Base-by-base conservation (phyloP, 2,797 vertebrate genomes). In the Protosalanx chinensis region DNA sequence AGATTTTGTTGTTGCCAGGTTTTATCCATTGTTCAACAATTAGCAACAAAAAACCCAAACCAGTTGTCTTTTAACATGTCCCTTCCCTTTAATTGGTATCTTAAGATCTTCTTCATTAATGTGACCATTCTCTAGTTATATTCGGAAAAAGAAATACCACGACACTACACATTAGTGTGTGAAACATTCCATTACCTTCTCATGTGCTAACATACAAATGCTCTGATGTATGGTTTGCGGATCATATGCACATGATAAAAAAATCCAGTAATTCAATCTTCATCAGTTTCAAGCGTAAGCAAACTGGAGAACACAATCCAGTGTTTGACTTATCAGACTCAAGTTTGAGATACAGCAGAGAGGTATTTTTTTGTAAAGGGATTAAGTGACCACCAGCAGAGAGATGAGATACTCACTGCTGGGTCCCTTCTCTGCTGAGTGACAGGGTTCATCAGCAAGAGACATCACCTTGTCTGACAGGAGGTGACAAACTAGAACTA, bases 401-500 rank as follows among this genome's bases (percentile, higher is more conserved):
- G 66, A 75, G 72, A 79, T 76, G 71, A 84, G 71, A 84, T 86
- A 66, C 82, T 85, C 81, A 86, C 81, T 70, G 72, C 80, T 68
- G 79, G 74, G 80, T 74, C 79, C 73, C 72, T 65, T 20, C 71
- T 77, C 70, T 56, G 58, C 69, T 81, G 86, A 90, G 75, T 85
- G 87, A 78, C 85, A 82, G 85, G 69, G 84, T 78, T 88, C 82
- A 85, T 87, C 83, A 76, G 80, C 20, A 1, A 57, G 62, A 18
- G 76, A 74, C 65, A 76, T 78, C 80, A 76, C 46, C 60, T 70
- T 70, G 77, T 76, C 64, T 81, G 84, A 88, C 80, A 73, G 75
- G 64, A 72, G 71, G 67, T 77, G 82, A 80, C 81, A 82, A 71
- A 60, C 78, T 71, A 78, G 77, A 87, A 88, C 87, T 88, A 88